Percentiles rank a stretch among this genome's conserved stretches.
phyloP scores from a whole-genome alignment of 2,797 vertebrate genomes.

The Florisuga fusca region DNA sequence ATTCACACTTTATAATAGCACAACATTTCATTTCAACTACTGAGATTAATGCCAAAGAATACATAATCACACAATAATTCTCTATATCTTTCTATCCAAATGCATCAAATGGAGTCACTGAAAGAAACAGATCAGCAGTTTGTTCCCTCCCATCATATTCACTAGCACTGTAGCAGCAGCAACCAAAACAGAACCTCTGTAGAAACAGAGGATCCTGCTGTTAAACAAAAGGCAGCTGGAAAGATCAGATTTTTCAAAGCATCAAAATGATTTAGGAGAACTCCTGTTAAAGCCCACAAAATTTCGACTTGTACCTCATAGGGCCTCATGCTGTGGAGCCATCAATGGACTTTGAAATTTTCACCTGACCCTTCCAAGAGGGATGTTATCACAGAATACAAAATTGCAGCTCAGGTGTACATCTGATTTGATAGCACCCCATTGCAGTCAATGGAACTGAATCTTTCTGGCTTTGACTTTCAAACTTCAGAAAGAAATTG shows the following conservation, averaged over 20 bases:
- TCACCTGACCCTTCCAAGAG: neutral
- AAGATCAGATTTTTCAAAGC: constrained; percentile 18
- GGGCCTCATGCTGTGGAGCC: neutral
- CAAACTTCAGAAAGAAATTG: neutral
- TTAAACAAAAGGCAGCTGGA: constrained; percentile 12
- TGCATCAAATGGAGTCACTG: neutral
- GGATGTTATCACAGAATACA: neutral
- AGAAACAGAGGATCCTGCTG: neutral
- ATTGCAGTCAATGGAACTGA: neutral
- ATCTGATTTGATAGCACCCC: neutral
- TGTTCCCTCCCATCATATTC: neutral
- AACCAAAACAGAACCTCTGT: neutral
- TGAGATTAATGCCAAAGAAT: constrained; percentile 46
- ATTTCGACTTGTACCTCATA: neutral
- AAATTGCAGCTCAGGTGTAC: neutral
- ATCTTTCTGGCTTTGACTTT: neutral
- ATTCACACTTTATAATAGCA: constrained; percentile 5
- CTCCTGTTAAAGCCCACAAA: neutral
- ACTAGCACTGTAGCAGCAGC: neutral
- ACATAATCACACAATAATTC: constrained; percentile 8
- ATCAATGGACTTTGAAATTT: neutral
- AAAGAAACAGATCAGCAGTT: constrained; percentile 2
- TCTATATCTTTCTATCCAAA: constrained; percentile 39
- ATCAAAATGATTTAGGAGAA: neutral
- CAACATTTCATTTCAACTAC: constrained; percentile 34